Base-by-base conservation (phyloP, 1,140 invertebrate genomes). In the Micrasema minimum region DNA sequence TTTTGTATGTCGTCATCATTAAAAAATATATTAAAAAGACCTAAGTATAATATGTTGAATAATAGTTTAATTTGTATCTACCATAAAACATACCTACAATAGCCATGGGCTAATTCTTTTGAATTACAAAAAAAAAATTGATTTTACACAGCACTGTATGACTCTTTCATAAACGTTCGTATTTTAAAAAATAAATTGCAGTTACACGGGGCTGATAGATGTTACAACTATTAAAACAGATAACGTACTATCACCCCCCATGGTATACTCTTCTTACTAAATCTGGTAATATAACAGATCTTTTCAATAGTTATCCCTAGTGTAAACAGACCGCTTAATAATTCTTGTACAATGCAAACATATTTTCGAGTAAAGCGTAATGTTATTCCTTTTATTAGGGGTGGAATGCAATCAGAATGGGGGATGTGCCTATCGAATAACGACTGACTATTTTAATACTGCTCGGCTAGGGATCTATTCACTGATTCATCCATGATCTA, bases 341-440 rank as follows among this genome's bases (percentile, higher is more conserved):
- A 75, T 71, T 68, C 73, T 75, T 71, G 66, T 67, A 75, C 74
- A 75, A 75, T 75, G 67, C 74, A 75, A 75, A 75, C 74, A 75
- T 75, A 75, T 75, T 75, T 62, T 75, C 67, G 51, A 64, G 68
- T 53, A 70, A 67, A 70, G 64, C 45, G 41, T 66, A 69, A 67
- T 75, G 69, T 70, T 66, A 69, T 69, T 64, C 71, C 59, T 45
- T 26, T 59, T 74, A 61, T 53, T 48, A 12, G 66, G 14, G 37
- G 65, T 43, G 10, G 26, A 4, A 46, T 26, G 50, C 11, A 10
- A 18, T 66, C 23, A 31, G 22, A 50, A 22, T 68, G 45, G 66
- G 65, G 70, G 65, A 46, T 55, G 57, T 12, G 16, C 22, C n/a
- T n/a, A n/a, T n/a, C 16, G 18, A 14, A 64, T 46, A 26, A 64